Evolutionary conservation across 2,113 vertebrate genomes (phyloP).

Genomic region (Chelonoidis abingdonii): DNA sequence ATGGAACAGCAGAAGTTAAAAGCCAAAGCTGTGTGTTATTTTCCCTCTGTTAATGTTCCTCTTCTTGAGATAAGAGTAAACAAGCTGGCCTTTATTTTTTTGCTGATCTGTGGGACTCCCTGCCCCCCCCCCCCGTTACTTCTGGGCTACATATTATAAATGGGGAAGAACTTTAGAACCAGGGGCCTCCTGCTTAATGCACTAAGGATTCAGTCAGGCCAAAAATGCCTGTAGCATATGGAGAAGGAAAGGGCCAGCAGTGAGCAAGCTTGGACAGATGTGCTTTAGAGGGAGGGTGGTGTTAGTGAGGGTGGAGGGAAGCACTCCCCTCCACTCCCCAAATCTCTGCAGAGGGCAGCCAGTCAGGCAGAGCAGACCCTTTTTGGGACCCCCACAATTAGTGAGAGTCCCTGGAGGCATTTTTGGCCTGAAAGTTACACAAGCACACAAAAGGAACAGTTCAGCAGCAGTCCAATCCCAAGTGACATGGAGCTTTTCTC

Average conservation of each 20-base stretch:
- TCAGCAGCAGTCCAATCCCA: slow-evolving; percentile 72
- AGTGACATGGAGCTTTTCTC: slow-evolving; percentile 67
- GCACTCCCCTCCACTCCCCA: background rate
- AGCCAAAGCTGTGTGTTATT: slow-evolving; percentile 3
- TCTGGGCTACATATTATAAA: slow-evolving; percentile 15
- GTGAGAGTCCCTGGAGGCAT: slow-evolving; percentile 71
- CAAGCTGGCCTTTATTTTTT: background rate
- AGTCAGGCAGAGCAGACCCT: slow-evolving; percentile 60
- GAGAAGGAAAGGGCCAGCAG: slow-evolving; percentile 62
- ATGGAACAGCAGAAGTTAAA: slow-evolving; percentile 42
- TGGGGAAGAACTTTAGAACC: slow-evolving; percentile 62
- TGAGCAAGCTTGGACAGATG: slow-evolving; percentile 74
- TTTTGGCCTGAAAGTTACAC: slow-evolving; percentile 60
- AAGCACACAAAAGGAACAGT: slow-evolving; percentile 64
- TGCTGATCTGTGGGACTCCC: background rate
- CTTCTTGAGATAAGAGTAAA: slow-evolving; percentile 32
- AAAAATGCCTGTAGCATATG: slow-evolving; percentile 75
- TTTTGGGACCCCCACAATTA: slow-evolving; percentile 74
- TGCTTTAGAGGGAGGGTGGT: slow-evolving; percentile 55
- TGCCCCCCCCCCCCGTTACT: background rate
- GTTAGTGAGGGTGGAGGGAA: slow-evolving; percentile 65
- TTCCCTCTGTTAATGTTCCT: background rate
- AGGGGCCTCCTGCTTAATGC: slow-evolving; percentile 63
- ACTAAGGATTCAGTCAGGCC: slow-evolving; percentile 63
- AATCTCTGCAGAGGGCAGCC: slow-evolving; percentile 38